Conservation (phyloP, 2,797 vertebrate genomes). For the Hydrolagus colliei region DNA sequence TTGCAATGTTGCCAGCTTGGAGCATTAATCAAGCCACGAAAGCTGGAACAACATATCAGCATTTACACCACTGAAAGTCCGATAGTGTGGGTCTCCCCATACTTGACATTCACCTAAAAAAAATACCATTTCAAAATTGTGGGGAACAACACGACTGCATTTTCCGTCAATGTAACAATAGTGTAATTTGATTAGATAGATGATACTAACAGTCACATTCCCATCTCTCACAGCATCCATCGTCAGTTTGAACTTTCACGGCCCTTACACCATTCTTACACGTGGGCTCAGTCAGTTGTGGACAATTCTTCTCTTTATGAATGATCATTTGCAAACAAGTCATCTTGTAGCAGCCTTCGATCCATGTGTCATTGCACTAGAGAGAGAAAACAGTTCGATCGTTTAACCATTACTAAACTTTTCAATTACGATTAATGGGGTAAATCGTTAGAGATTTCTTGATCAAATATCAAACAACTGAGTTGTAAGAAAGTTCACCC, state of each 20-base stretch:
- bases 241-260: slow-evolving; percentile 11
- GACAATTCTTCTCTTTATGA: not conserved
- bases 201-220: slow-evolving; percentile 31
- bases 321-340: not conserved
- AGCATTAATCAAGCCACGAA: too few relatives aligned
- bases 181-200: not conserved
- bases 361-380: slow-evolving; percentile 13
- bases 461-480: too few relatives aligned
- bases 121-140: not conserved
- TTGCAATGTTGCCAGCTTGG: too few relatives aligned
- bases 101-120: slow-evolving; percentile 25
- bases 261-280: not conserved
- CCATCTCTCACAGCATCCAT: slow-evolving; percentile 29
- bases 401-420: not conserved
- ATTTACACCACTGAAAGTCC: not conserved
- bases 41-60: too few relatives aligned
- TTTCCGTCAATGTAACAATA: too few relatives aligned
- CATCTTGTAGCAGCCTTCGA: not conserved
- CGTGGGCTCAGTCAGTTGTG: not conserved
- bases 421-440: too few relatives aligned
- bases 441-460: too few relatives aligned
- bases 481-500: too few relatives aligned
- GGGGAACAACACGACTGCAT: too few relatives aligned
- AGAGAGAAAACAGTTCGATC: not conserved
- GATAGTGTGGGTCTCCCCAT: slow-evolving; percentile 31